Base-by-base conservation (phyloP, 2,888 invertebrate genomes). In the Rotaria macrura region DNA sequence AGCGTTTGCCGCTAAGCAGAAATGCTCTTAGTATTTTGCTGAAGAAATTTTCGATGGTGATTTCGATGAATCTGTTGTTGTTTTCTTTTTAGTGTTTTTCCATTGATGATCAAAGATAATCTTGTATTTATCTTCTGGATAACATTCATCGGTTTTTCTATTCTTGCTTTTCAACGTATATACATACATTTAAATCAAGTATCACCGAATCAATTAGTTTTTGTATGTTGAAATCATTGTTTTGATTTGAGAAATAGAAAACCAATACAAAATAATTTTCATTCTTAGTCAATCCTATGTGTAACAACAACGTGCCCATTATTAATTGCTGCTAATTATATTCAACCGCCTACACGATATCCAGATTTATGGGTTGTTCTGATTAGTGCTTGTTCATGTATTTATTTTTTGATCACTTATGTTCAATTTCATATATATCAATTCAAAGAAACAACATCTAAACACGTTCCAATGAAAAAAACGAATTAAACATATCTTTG, bases 281-380 rank as follows among this genome's bases (percentile, higher is more conserved):
- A 9, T 90, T 87, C 17, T 87, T 89, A 88, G 91, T 89, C 90
- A 86, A 87, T 88, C 25, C 84, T 89, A 5, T 95, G 95, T 0
- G 89, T 94, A 12, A 83, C 93, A 49, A 93, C 93, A n/a, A 93
- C 93, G 90, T 87, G 93, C 0, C 87, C 93, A 85, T 90, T 96
- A 87, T 92, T 93, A 3, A 57, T 93, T 1, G 91, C 92, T 1
- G 92, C 92, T 55, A 89, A 93, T 40, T 91, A 92, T 85, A 88
- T 94, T 0, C 90, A 92, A 85, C 94, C 95, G 5, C 96, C 96
- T 0, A 89, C 90, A 0, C 92, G 92, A 87, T 94, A 94, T 88
- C 96, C 97, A 0, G 94, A 96, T 92, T 90, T 97, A 57, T 95
- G 93, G 91, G 93, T 95, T 0, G 91, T 97, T 84, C 90, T 95